Percentiles rank a stretch among this genome's conserved stretches.
phyloP scores from a whole-genome alignment of 2,113 vertebrate genomes.

The Orcinus orca region DNA sequence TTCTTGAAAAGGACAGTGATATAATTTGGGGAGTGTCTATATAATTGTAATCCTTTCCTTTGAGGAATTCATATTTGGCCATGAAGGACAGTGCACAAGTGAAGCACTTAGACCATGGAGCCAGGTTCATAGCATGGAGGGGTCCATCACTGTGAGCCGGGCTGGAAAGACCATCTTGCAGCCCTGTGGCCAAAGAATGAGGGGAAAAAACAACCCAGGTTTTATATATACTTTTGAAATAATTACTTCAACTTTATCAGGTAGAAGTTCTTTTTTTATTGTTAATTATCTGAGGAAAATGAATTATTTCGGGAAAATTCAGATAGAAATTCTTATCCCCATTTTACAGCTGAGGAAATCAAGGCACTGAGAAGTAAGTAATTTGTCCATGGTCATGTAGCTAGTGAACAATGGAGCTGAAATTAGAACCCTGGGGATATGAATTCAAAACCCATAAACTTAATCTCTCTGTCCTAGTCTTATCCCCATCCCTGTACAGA shows the following conservation, averaged over 20 bases:
- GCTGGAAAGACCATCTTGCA: background rate
- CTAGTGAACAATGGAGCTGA: background rate
- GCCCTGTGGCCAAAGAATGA: background rate
- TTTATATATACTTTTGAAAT: background rate
- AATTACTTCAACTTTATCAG: background rate
- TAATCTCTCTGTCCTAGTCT: background rate
- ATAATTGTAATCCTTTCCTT: background rate
- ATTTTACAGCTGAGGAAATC: background rate
- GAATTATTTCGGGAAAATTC: background rate
- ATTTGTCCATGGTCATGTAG: background rate
- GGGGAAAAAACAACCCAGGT: background rate
- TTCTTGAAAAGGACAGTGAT: background rate
- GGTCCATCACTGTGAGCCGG: background rate
- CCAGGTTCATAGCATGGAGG: background rate
- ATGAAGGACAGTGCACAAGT: background rate
- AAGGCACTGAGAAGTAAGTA: background rate
- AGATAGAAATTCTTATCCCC: background rate
- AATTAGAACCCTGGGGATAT: background rate
- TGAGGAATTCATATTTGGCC: background rate
- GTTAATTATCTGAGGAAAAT: too few relatives aligned
- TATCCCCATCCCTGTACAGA: background rate
- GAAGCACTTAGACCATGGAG: background rate
- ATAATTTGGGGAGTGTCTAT: background rate
- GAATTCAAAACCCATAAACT: background rate
- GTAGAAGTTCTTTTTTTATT: background rate